A percentile compares a stretch with the other conserved stretches of the same genome.
phyloP scores from a whole-genome alignment of 2,888 invertebrate genomes.

The Drosophila buzzatii region DNA sequence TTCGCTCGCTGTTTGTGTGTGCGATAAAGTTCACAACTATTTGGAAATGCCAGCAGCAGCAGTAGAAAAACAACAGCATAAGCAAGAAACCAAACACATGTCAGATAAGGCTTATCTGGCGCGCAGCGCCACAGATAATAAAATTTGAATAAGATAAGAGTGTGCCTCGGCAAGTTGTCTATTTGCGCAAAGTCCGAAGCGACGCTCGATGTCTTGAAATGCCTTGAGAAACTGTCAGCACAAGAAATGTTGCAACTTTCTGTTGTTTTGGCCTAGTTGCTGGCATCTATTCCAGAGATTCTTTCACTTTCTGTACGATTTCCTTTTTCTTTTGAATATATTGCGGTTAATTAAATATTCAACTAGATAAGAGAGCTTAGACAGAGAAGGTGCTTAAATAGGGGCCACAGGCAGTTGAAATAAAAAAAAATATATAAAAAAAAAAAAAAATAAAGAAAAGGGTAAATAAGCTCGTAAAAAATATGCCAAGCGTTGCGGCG shows the following conservation, averaged over 20 bases:
- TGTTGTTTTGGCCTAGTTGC: conserved; percentile 58
- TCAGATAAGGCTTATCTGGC: conserved; percentile 70
- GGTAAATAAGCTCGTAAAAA: conserved; percentile 74
- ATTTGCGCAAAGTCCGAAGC: conserved; percentile 2
- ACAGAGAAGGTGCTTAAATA: conserved; percentile 65
- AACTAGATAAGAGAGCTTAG: conserved; percentile 69
- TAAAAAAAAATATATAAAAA: conserved; percentile 28
- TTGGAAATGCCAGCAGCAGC: conserved; percentile 55
- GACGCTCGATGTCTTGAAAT: conserved; percentile 11
- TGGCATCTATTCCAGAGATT: conserved; percentile 35
- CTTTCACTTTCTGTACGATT: conserved; percentile 33
- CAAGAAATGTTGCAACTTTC: conserved; percentile 49
- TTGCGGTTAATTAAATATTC: conserved; percentile 79
- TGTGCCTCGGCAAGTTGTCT: conserved; percentile 27
- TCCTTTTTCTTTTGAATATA: conserved; percentile 20
- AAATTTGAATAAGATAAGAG: conserved; percentile 73
- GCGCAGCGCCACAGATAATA: conserved; percentile 63
- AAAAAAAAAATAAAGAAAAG: conserved; percentile 48
- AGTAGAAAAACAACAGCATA: conserved; percentile 30
- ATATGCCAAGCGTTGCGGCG: conserved; percentile 69
- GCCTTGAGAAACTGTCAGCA: conserved; percentile 40
- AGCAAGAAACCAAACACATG: conserved; percentile 50
- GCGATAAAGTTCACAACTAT: conserved; percentile 73
- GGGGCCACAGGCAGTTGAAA: conserved; percentile 35
- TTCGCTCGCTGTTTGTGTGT: conserved; percentile 42